A percentile compares a stretch with the other conserved stretches of the same genome.
Evolutionary conservation across 1,140 invertebrate species (phyloP).

Genomic region (Oryzaephilus surinamensis): DNA sequence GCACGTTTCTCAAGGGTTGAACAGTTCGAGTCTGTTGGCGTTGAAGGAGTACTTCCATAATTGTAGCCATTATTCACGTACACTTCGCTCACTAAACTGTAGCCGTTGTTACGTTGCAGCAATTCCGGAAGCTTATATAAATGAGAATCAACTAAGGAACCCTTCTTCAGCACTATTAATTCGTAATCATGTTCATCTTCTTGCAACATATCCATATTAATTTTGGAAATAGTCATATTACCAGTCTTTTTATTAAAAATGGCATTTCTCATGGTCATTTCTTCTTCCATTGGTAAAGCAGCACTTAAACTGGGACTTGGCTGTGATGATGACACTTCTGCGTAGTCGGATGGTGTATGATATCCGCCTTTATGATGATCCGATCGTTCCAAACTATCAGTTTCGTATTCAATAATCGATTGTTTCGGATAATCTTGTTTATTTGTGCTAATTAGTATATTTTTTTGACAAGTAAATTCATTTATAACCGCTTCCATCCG

Average conservation of each 20-base stretch:
- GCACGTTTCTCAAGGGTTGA: conserved; percentile 44
- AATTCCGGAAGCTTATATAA: conserved; percentile 41
- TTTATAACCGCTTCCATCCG: conserved; percentile 37
- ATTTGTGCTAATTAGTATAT: too few species aligned
- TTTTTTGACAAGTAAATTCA: conserved; percentile 38
- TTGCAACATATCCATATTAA: conserved; percentile 32
- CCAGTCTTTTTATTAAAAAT: conserved; percentile 48
- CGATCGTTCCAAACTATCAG: conserved; percentile 64
- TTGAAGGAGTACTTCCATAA: conserved; percentile 47
- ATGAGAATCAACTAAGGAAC: conserved; percentile 36
- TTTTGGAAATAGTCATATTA: conserved; percentile 46
- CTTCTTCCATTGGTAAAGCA: conserved; percentile 63
- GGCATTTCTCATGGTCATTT: conserved; percentile 63
- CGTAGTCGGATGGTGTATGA: conserved; percentile 51
- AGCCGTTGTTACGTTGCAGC: conserved; percentile 41
- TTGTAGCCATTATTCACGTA: conserved; percentile 69
- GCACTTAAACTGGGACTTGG: conserved; percentile 56
- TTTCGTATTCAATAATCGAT: conserved; percentile 53
- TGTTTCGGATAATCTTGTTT: conserved; percentile 13
- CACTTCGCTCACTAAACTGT: conserved; percentile 63
- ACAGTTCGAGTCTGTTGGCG: conserved; percentile 50
- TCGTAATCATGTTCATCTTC: conserved; percentile 39
- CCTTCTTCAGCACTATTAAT: conserved; percentile 40
- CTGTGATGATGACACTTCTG: conserved; percentile 51
- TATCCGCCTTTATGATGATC: conserved; percentile 36